phyloP scores from a whole-genome alignment of 2,797 vertebrate genomes.

The Stomatorhinus walkeri region DNA sequence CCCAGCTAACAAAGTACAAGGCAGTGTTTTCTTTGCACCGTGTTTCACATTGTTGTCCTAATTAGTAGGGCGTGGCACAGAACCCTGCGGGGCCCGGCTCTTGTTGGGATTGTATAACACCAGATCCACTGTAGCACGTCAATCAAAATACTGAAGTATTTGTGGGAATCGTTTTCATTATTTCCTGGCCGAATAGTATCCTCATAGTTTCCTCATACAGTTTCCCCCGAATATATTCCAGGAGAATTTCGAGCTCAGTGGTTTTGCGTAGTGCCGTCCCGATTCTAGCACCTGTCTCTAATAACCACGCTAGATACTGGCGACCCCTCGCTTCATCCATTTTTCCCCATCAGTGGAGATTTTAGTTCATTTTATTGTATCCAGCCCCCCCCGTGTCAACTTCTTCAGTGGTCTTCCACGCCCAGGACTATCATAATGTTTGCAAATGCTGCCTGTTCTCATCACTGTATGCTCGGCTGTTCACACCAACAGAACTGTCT shows the following conservation, averaged over 20 bases:
- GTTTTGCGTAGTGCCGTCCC: not conserved
- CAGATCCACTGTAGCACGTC: not conserved
- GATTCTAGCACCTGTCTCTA: not conserved
- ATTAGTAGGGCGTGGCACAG: not conserved
- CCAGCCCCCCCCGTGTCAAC: not conserved
- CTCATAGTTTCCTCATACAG: not conserved
- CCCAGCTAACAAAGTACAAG: not conserved
- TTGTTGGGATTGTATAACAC: not conserved
- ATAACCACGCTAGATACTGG: not conserved
- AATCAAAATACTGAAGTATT: not conserved
- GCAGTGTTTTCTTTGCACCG: not conserved
- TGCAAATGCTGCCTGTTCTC: slow-evolving; percentile 40
- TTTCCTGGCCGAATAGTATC: not conserved
- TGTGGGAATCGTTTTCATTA: not conserved
- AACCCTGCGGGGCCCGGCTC: not conserved
- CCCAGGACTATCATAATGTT: not conserved
- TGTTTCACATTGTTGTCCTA: not conserved
- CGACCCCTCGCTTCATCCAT: not conserved
- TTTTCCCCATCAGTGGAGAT: not conserved
- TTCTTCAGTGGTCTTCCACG: not conserved
- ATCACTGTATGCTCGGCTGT: slow-evolving; percentile 31
- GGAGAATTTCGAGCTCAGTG: not conserved
- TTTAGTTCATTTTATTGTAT: not conserved
- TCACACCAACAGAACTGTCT: slow-evolving; percentile 25
- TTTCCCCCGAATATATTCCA: not conserved